These are phyloP conservation scores for Acipenser transmontanus DNA, from an alignment of 2,797 vertebrate genomes.

Conservation along the genomic window DNA sequence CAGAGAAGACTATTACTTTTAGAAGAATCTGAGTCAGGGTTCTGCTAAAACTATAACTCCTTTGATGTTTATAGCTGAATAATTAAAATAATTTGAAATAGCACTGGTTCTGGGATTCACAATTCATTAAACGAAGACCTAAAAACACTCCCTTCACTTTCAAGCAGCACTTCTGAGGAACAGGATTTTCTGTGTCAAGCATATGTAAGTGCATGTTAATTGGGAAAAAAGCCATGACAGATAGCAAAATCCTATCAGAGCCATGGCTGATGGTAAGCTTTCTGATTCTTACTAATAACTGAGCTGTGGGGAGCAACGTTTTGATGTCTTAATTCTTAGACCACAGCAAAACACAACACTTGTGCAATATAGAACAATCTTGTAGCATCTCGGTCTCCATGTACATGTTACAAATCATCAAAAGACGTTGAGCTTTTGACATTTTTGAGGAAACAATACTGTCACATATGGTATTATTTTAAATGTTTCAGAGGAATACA, in stretches of 20 bases:
- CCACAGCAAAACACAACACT: no score
- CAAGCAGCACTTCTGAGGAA: slow-evolving; percentile 2
- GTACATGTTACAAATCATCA: no score
- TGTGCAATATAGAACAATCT: no score
- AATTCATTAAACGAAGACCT: slow-evolving; percentile 18
- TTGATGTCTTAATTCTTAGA: no score
- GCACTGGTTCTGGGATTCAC: neutral
- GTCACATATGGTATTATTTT: no score
- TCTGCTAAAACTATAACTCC: neutral
- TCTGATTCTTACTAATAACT: neutral
- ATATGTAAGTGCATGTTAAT: slow-evolving; percentile 19
- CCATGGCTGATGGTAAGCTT: slow-evolving; percentile 1
- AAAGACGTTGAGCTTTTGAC: no score
- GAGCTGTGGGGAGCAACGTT: no score
- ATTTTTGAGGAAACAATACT: no score
- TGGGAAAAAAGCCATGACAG: slow-evolving; percentile 8
- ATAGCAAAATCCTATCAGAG: neutral
- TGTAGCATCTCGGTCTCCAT: no score
- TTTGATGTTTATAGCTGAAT: slow-evolving; percentile 4
- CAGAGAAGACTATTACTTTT: neutral
- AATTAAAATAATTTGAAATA: slow-evolving; percentile 8
- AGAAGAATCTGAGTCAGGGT: slow-evolving; percentile 7
- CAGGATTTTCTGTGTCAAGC: slow-evolving; percentile 1
- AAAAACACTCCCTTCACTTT: slow-evolving; percentile 7
- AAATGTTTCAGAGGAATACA: no score